Conservation (phyloP, 2,113 vertebrate genomes). For the Varanus salvator region DNA sequence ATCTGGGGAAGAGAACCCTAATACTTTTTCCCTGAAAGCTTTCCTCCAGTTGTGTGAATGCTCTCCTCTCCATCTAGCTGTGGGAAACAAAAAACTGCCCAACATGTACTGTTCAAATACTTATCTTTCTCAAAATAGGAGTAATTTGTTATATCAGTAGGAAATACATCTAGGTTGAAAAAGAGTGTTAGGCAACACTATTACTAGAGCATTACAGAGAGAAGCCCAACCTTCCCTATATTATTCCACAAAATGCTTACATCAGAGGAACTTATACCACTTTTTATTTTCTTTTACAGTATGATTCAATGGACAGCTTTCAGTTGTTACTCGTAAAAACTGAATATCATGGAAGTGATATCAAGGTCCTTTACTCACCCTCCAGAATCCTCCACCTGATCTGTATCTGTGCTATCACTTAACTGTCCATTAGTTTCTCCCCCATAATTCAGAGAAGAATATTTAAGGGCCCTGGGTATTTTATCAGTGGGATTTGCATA, state of each 20-base stretch:
- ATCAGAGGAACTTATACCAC: background rate
- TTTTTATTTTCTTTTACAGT: background rate
- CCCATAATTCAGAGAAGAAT: background rate
- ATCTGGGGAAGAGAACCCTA: slow-evolving; percentile 48
- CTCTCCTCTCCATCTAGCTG: slow-evolving; percentile 30
- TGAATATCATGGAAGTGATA: background rate
- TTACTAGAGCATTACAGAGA: background rate
- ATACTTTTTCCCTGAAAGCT: slow-evolving; percentile 1
- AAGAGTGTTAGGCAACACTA: background rate
- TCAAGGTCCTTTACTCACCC: background rate
- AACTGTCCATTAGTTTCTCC: background rate
- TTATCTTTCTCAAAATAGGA: background rate
- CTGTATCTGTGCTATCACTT: background rate
- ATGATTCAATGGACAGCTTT: background rate
- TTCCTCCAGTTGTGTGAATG: slow-evolving; percentile 1
- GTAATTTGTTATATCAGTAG: background rate
- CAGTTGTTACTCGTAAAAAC: background rate
- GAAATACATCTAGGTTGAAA: background rate
- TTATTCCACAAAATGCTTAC: background rate
- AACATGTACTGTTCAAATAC: background rate
- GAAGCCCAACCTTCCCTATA: background rate
- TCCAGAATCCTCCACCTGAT: background rate
- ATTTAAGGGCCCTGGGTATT: background rate
- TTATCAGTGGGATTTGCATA: background rate
- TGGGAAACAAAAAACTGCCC: background rate